Evolutionary conservation across 2,113 vertebrate species (phyloP).

Genomic region (Pelodiscus sinensis): DNA sequence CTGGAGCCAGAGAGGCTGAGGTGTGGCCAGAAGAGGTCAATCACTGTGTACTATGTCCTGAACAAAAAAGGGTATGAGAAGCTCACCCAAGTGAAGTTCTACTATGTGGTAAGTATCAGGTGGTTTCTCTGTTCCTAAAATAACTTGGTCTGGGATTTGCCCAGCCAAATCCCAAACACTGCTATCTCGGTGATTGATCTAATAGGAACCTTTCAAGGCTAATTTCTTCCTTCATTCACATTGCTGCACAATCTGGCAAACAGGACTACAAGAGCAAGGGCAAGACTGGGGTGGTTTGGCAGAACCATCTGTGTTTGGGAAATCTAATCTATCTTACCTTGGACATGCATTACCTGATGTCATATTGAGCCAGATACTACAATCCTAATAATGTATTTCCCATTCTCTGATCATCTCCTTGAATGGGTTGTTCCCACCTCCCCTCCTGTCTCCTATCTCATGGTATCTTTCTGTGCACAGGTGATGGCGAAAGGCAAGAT

Average conservation of each 20-base stretch:
- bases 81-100: constrained; percentile 26
- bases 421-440: neutral
- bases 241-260: neutral
- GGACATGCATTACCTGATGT: neutral
- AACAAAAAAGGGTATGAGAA: constrained; percentile 24
- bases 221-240: neutral
- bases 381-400: neutral
- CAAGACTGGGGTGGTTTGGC: neutral
- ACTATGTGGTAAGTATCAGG: constrained; percentile 52
- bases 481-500: constrained; percentile 81
- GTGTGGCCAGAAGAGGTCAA: constrained; percentile 44
- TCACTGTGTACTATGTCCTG: constrained; percentile 64
- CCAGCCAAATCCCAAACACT: neutral
- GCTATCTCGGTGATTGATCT: neutral
- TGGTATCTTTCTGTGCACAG: constrained; percentile 67
- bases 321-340: fast-evolving
- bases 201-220: neutral
- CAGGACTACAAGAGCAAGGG: neutral
- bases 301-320: neutral
- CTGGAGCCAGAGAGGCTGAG: constrained; percentile 15
- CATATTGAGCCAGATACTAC: neutral
- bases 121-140: neutral
- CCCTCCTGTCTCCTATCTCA: neutral
- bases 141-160: fast-evolving
- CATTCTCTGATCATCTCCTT: fast-evolving